Conservation (phyloP, 2,888 invertebrate species). For the Melanchra persicariae region DNA sequence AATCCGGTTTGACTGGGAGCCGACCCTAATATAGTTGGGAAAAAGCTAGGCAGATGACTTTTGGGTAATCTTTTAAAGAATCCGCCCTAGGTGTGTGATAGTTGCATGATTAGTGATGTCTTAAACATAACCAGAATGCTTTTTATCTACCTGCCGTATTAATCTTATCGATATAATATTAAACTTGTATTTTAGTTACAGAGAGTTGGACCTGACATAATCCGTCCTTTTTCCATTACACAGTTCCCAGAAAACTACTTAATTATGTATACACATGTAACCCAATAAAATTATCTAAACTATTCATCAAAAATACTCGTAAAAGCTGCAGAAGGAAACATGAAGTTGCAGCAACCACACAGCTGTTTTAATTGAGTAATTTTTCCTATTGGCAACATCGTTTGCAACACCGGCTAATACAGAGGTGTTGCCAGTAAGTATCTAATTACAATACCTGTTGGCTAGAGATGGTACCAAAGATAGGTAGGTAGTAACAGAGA, state of each 20-base stretch:
- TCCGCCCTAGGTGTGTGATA: too few relatives aligned
- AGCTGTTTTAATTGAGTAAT: conserved; percentile 53
- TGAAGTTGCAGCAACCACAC: not conserved
- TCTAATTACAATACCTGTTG: conserved; percentile 47
- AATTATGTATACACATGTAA: not conserved
- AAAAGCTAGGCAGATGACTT: too few relatives aligned
- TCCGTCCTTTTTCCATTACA: not conserved
- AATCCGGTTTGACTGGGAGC: too few relatives aligned
- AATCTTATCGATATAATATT: not conserved
- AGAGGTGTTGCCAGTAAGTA: conserved; percentile 47
- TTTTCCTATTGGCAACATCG: conserved; percentile 5
- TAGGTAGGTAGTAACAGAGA: not conserved
- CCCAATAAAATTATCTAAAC: conserved; percentile 39
- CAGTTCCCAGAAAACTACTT: not conserved
- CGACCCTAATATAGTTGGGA: too few relatives aligned
- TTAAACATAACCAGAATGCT: too few relatives aligned
- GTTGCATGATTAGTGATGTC: too few relatives aligned
- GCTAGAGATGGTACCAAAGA: conserved; percentile 5
- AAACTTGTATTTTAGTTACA: not conserved
- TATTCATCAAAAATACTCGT: conserved; percentile 27
- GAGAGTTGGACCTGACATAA: not conserved
- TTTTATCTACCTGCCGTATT: too few relatives aligned
- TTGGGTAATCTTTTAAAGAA: too few relatives aligned
- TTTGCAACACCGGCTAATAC: conserved; percentile 17
- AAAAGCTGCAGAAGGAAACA: not conserved